Base-by-base conservation (phyloP, 2,797 vertebrate species). In the Alectoris magna region DNA sequence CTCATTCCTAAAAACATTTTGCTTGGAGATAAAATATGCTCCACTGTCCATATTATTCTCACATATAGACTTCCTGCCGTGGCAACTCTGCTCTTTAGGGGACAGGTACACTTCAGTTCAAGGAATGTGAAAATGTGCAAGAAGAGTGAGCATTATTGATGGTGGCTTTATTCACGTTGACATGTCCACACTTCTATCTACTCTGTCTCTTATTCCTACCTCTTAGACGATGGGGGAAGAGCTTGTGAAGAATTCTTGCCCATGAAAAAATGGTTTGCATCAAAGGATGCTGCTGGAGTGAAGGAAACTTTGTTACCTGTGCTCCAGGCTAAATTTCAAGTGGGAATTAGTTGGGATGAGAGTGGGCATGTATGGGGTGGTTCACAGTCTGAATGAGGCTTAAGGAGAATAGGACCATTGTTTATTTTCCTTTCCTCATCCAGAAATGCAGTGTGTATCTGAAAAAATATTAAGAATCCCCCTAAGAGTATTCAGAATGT, bases 401-500 rank as follows among this genome's bases (percentile, higher is more conserved):
- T 38, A 27, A 49, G 38, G 6, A 87, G 36, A 59, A 31, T 5
- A 53, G 4, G 9, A 56, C 39, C 17, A 9, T 19, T 7, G 15
- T 36, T 67, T 72, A 31, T 6, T 80, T 63, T 4, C 6, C 39
- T 31, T 31, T 92, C 19, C 48, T 81, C 56, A 64, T 36, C 14
- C 78, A 59, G 63, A 92, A 84, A 76, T 24, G 19, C 56, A 69
- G 22, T 5, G 12, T 43, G 24, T 49, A 29, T 19, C 72, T 84
- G 77, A 78, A 62, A 85, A 83, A 84, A 56, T 84, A 81, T 85
- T 86, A 86, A 75, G 72, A 84, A 81, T 60, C 19, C 89, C 55
- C 82, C 27, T 26, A 46, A 73, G 88, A 90, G 87, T 62, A 55
- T 68, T 79, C 62, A 63, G 58, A 88, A 73, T 0, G 18, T 88